Evolutionary conservation across 2,797 vertebrate species (phyloP).

Genomic region (Graptemys geographica): DNA sequence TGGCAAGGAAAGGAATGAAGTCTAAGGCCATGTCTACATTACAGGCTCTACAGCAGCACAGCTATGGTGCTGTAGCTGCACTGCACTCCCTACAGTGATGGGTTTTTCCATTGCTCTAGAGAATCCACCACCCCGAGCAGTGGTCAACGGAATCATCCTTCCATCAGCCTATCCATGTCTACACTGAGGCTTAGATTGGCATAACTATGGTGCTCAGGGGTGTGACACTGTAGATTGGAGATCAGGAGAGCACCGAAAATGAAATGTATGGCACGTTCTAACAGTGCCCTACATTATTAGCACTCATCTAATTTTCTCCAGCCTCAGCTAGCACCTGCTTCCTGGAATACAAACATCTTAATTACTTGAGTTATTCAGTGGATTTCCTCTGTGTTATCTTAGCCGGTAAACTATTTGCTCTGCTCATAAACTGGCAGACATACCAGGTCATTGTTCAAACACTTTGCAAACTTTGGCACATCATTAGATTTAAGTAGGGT

Average conservation of each 20-base stretch:
- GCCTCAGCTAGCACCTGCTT: constrained; percentile 26
- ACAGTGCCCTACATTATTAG: background rate
- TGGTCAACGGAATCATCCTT: too few relatives aligned
- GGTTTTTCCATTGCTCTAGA: too few relatives aligned
- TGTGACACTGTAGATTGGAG: background rate
- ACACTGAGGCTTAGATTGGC: background rate
- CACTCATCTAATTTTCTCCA: background rate
- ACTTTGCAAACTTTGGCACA: constrained; percentile 61
- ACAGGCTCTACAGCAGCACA: too few relatives aligned
- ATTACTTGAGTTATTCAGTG: constrained; percentile 60
- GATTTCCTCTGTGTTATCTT: constrained; percentile 66
- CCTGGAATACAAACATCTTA: constrained; percentile 65
- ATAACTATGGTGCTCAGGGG: too few relatives aligned
- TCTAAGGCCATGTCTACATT: too few relatives aligned
- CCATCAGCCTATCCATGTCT: background rate
- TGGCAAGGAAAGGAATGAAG: too few relatives aligned
- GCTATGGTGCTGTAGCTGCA: too few relatives aligned
- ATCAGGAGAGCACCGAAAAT: background rate
- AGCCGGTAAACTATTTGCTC: constrained; percentile 63
- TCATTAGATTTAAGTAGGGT: background rate
- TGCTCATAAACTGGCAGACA: constrained; percentile 36
- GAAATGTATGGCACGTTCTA: background rate
- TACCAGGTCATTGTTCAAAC: constrained; percentile 58
- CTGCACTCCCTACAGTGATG: too few relatives aligned
- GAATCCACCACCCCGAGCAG: too few relatives aligned